Evolutionary conservation across 2,113 vertebrate species (phyloP), one percentile per base, ranked within the genome.

Genomic region (Apteryx mantelli): DNA sequence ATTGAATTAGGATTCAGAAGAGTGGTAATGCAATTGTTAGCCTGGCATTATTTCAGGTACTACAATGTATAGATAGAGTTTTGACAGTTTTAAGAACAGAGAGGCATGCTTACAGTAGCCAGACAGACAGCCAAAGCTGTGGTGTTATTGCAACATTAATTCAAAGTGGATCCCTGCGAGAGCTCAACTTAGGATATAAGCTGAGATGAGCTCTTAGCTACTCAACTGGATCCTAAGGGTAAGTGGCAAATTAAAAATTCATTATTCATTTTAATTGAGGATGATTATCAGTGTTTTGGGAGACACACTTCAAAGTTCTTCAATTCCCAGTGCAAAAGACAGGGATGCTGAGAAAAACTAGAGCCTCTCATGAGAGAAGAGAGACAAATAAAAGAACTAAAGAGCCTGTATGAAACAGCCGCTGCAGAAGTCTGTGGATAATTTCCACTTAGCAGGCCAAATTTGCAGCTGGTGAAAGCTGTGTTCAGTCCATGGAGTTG

Each of bases 181-280:
- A 97, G 91, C 91, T 97, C 93, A 82, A 89, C 83, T 97, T 97
- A 94, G 92, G 60, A 89, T 95, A 86, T 96, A 97, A 97, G 82
- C 97, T 93, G 96, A 97, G 96, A 95, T 97, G 96, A 97, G 94
- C 96, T 95, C 77, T 97, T 97, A 93, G 95, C 74, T 56, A 66
- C 92, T 97, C 92, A 96, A 68, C 89, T 95, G 84, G 86, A 97
- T 98, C 97, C 97, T 98, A 95, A 94, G 98, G 97, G 97, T 97
- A 97, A 98, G 94, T 95, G 85, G 88, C 94, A 97, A 97, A 98
- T 98, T 98, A 98, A 98, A 98, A 97, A 98, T 98, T 97, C 97
- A 97, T 98, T 98, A 97, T 95, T 97, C 97, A 94, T 95, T 98
- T 98, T 97, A 97, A 98, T 95, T 96, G 97, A 98, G 93, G 95